Evolutionary conservation across 1,140 invertebrate species (phyloP).

Genomic region (Euglossa dilemma): DNA sequence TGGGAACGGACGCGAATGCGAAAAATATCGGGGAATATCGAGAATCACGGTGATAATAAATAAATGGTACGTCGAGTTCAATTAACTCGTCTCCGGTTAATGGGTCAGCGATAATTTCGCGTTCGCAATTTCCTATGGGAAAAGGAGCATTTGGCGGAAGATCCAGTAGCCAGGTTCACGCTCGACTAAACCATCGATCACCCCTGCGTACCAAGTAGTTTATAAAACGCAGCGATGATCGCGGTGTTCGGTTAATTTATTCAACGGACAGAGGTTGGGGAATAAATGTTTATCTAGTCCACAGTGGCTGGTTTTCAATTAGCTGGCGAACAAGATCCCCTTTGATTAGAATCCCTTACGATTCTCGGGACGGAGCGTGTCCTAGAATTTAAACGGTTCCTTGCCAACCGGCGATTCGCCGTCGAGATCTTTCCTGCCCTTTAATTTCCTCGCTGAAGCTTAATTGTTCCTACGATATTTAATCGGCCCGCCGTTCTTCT

Average conservation of each 20-base stretch:
- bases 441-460: background rate
- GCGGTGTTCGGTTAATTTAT: constrained; percentile 16
- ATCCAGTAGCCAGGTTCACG: background rate
- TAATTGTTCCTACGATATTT: constrained; percentile 16
- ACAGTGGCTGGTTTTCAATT: constrained; percentile 32
- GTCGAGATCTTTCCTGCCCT: background rate
- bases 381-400: constrained; percentile 36
- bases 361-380: constrained; percentile 7
- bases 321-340: constrained; percentile 28
- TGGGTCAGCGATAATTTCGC: too few species aligned
- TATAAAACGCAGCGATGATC: background rate
- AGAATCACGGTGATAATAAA: too few species aligned
- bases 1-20: too few species aligned
- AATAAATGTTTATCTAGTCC: constrained; percentile 27
- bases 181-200: background rate
- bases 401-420: background rate
- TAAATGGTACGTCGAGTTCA: too few species aligned
- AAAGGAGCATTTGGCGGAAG: too few species aligned
- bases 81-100: too few species aligned
- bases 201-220: background rate
- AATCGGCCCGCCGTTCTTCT: background rate
- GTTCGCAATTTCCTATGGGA: too few species aligned
- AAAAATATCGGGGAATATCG: too few species aligned
- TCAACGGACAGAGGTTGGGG: background rate
- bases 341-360: constrained; percentile 36